A percentile compares a stretch with the other conserved stretches of the same genome.
phyloP scores from a whole-genome alignment of 1,140 invertebrate species.

The Acromyrmex echinatior region DNA sequence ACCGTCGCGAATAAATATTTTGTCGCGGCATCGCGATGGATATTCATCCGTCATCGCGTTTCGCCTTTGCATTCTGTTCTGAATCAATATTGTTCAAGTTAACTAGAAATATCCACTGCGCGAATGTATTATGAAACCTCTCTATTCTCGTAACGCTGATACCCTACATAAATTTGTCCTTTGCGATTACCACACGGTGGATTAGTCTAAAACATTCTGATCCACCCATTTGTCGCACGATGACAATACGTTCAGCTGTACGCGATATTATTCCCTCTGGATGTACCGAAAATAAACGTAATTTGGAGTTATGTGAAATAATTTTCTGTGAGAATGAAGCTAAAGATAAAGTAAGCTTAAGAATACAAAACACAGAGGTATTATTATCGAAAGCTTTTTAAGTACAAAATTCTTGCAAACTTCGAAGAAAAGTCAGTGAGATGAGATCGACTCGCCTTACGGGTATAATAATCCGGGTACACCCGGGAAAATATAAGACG shows the following conservation, averaged over 20 bases:
- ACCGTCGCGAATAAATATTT: constrained; percentile 59
- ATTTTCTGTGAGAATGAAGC: background rate
- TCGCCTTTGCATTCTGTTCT: constrained; percentile 47
- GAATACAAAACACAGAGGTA: background rate
- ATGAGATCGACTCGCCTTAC: constrained; percentile 33
- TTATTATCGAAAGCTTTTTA: constrained; percentile 20
- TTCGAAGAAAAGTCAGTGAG: background rate
- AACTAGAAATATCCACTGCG: constrained; percentile 49
- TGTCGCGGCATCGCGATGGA: constrained; percentile 44
- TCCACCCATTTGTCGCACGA: constrained; percentile 34
- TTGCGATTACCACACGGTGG: constrained; percentile 46
- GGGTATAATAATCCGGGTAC: constrained; percentile 34
- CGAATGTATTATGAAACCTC: constrained; percentile 41
- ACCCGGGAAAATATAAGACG: constrained; percentile 38
- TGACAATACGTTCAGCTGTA: constrained; percentile 32
- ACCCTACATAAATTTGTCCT: constrained; percentile 28
- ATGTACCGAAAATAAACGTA: constrained; percentile 25
- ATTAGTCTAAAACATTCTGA: constrained; percentile 52
- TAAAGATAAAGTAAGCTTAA: background rate
- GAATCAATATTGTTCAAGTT: constrained; percentile 62
- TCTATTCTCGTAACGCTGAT: constrained; percentile 50
- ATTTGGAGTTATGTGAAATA: background rate
- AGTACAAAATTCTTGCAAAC: background rate
- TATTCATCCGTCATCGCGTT: constrained; percentile 58
- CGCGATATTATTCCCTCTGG: constrained; percentile 8